A percentile compares a stretch with the other conserved stretches of the same genome.
phyloP scores from a whole-genome alignment of 2,113 vertebrate species.

The Eubucco bourcierii region DNA sequence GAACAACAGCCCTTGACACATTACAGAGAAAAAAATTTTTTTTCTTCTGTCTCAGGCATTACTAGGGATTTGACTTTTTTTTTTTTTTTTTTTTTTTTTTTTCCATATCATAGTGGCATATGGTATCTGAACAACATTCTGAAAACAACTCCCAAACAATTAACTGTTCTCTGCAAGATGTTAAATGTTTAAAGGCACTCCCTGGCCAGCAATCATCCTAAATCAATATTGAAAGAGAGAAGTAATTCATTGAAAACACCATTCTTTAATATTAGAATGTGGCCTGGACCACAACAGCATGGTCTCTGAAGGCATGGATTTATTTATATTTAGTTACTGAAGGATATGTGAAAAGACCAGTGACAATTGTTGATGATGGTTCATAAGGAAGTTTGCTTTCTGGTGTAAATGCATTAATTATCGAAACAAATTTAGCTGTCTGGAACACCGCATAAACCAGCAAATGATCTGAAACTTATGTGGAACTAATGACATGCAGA shows the following conservation, averaged over 20 bases:
- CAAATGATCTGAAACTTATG: slow-evolving; percentile 35
- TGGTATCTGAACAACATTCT: background rate
- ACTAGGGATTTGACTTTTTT: background rate
- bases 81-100: background rate
- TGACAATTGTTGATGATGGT: background rate
- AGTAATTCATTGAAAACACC: slow-evolving; percentile 2
- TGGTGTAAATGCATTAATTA: slow-evolving; percentile 45
- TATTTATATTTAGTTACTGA: slow-evolving; percentile 21
- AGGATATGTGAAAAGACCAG: background rate
- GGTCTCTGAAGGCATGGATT: slow-evolving; percentile 3
- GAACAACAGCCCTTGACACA: background rate
- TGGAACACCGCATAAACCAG: slow-evolving; percentile 19
- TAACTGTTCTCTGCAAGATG: background rate
- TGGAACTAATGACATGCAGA: slow-evolving; percentile 2
- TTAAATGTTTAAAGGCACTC: slow-evolving; percentile 6
- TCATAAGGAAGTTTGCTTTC: slow-evolving; percentile 21
- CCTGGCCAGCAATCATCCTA: slow-evolving; percentile 25
- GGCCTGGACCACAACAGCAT: background rate
- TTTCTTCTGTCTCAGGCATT: background rate
- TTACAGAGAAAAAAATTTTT: background rate
- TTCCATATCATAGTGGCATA: background rate
- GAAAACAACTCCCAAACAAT: background rate
- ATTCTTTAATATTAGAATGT: slow-evolving; percentile 42
- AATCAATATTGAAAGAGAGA: slow-evolving; percentile 45
- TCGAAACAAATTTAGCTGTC: slow-evolving; percentile 36